Evolutionary conservation across 2,113 vertebrate genomes (phyloP).

Genomic region (Phalacrocorax pelagicus): DNA sequence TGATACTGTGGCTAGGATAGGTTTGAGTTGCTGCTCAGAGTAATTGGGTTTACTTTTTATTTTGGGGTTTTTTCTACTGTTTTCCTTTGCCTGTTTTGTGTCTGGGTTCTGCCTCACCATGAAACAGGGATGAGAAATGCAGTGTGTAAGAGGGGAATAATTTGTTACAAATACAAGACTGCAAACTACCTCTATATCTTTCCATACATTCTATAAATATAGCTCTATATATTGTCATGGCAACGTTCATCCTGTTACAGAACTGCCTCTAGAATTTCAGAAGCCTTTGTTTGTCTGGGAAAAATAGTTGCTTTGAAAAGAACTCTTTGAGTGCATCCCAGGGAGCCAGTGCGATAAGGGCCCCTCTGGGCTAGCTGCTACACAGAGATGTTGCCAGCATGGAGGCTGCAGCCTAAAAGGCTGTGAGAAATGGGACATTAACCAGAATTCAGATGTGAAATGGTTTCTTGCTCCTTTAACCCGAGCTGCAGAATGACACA

Average conservation of each 20-base stretch:
- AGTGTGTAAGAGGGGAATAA: background rate
- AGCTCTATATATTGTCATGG: background rate
- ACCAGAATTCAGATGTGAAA: background rate
- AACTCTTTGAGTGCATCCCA: background rate
- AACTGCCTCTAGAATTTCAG: background rate
- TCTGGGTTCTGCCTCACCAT: accelerated
- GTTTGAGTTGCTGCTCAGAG: background rate
- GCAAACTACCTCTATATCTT: background rate
- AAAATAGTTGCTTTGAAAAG: background rate
- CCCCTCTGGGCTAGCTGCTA: background rate
- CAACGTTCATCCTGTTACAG: background rate
- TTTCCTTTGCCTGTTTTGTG: background rate
- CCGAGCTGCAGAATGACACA: background rate
- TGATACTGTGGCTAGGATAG: background rate
- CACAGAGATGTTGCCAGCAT: background rate
- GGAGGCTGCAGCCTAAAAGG: background rate
- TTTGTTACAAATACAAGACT: background rate
- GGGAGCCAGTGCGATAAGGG: background rate
- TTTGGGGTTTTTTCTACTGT: background rate
- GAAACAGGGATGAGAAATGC: background rate
- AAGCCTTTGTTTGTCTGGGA: background rate
- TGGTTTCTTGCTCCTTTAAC: background rate
- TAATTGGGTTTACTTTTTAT: accelerated
- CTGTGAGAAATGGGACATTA: background rate
- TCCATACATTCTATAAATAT: background rate